These are phyloP conservation scores for Sebastes iracundus DNA, from an alignment of 2,797 vertebrate species.

Conservation along the genomic window DNA sequence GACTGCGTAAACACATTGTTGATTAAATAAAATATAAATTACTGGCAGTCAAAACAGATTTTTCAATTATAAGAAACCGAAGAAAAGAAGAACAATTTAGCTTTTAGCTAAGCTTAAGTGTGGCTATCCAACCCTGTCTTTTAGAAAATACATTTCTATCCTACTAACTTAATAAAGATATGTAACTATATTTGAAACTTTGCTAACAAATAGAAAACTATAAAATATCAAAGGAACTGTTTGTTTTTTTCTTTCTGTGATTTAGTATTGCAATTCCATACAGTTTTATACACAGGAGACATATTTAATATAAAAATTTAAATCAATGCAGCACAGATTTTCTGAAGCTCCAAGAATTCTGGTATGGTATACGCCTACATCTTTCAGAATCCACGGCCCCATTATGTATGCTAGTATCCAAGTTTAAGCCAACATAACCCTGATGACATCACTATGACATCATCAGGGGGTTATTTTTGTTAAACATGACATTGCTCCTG, in stretches of 20 bases:
- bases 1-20: background rate
- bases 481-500: too few relatives aligned
- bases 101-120: background rate
- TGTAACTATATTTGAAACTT: background rate
- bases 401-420: background rate
- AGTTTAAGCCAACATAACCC: background rate
- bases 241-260: background rate
- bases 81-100: background rate
- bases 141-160: background rate
- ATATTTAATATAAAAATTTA: background rate
- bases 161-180: background rate
- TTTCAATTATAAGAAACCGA: too few relatives aligned
- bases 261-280: background rate
- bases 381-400: too few relatives aligned
- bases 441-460: background rate
- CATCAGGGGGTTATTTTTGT: too few relatives aligned
- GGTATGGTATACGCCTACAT: too few relatives aligned
- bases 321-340: background rate
- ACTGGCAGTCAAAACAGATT: too few relatives aligned
- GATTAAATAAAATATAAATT: background rate
- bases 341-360: background rate
- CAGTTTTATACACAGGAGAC: background rate
- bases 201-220: background rate
- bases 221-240: background rate
- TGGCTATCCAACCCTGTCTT: background rate